Conservation (phyloP, 2,888 invertebrate species). For the Allophyes oxyacanthae region DNA sequence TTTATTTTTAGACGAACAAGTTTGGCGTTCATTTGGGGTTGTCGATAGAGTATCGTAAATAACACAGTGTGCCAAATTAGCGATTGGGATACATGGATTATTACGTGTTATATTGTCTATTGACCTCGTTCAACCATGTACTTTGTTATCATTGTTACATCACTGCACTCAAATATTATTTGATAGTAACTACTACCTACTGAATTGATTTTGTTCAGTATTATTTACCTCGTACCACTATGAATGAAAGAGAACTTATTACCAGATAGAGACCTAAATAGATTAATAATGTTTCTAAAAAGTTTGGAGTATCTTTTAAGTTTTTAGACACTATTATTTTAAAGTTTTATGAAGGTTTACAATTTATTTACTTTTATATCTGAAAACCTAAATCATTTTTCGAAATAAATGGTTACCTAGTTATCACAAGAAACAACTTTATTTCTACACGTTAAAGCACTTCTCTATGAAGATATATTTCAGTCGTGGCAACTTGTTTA, state of each 20-base stretch:
- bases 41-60: slow-evolving; percentile 56
- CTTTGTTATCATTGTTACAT: slow-evolving; percentile 20
- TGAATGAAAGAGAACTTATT: too few species aligned
- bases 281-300: too few species aligned
- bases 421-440: too few species aligned
- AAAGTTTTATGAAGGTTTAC: too few species aligned
- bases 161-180: slow-evolving; percentile 24
- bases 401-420: too few species aligned
- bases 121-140: slow-evolving; percentile 30
- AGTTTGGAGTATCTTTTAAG: too few species aligned
- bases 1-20: slow-evolving; percentile 56
- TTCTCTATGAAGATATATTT: background rate
- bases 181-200: too few species aligned
- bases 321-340: too few species aligned
- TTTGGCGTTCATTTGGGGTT: slow-evolving; percentile 55
- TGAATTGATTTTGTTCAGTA: slow-evolving; percentile 4
- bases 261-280: too few species aligned
- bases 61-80: slow-evolving; percentile 48
- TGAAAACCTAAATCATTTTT: too few species aligned
- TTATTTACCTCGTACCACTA: slow-evolving; percentile 19
- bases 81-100: slow-evolving; percentile 28
- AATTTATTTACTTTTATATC: too few species aligned
- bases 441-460: background rate
- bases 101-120: slow-evolving; percentile 26
- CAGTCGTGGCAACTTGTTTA: slow-evolving; percentile 14